Conservation (phyloP, 2,113 vertebrate genomes). For the Pachyramphus minor region DNA sequence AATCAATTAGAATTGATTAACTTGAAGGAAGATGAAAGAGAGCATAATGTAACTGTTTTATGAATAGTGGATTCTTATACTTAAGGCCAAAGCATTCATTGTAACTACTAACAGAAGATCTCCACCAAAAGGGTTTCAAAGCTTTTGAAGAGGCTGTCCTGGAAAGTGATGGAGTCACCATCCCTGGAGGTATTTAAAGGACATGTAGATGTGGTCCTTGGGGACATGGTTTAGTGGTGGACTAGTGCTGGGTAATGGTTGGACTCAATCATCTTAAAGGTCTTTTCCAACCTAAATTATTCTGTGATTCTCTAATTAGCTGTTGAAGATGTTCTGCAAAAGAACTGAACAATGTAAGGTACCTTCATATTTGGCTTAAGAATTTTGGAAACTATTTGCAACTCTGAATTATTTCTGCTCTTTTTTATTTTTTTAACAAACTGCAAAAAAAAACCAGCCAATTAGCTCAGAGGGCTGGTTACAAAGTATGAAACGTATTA, state of each 20-base stretch:
- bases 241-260: background rate
- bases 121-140: background rate
- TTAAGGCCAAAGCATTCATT: background rate
- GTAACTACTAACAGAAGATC: background rate
- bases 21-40: background rate
- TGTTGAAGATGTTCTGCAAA: background rate
- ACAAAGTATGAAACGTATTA: background rate
- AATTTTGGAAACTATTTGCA: background rate
- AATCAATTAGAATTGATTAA: constrained; percentile 4
- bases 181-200: background rate
- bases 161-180: background rate
- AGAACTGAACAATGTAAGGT: background rate
- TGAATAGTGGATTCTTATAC: background rate
- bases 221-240: background rate
- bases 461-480: background rate
- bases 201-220: background rate
- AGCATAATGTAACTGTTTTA: background rate
- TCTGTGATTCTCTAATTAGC: background rate
- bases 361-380: background rate
- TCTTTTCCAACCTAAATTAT: background rate
- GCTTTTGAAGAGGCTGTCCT: background rate
- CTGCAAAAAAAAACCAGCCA: background rate
- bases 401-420: background rate
- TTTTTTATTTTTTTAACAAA: background rate
- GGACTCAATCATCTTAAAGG: background rate